phyloP scores from a whole-genome alignment of 2,888 invertebrate species.

The Dasypogon diadema region DNA sequence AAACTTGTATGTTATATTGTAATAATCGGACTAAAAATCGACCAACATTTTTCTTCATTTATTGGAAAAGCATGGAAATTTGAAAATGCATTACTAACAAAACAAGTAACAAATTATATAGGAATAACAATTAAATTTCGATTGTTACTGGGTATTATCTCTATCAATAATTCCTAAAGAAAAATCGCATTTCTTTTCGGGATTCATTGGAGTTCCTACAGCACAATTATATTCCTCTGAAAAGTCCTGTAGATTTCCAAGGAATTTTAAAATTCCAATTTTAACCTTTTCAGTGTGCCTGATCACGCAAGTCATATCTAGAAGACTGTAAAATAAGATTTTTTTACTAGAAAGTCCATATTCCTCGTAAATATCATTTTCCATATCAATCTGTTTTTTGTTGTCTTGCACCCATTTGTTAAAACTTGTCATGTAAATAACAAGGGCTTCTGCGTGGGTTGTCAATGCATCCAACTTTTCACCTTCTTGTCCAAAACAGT shows the following conservation, averaged over 20 bases:
- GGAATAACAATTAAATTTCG: no score
- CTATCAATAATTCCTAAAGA: no score
- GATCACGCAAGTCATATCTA: not conserved
- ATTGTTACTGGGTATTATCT: no score
- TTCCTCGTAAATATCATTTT: not conserved
- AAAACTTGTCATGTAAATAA: not conserved
- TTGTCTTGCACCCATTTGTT: not conserved
- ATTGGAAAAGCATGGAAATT: no score
- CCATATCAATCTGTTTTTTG: not conserved
- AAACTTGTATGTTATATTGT: no score
- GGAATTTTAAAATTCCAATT: not conserved
- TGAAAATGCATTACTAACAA: no score
- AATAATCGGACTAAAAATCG: no score
- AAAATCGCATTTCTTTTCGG: not conserved
- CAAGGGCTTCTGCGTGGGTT: no score
- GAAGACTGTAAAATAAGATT: not conserved
- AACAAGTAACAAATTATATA: no score
- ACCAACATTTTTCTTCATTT: no score
- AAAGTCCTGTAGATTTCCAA: not conserved
- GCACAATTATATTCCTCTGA: not conserved
- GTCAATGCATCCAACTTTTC: no score
- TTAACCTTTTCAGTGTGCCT: not conserved
- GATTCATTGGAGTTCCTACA: not conserved
- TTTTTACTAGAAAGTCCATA: not conserved
- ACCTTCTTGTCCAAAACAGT: no score